Conservation (phyloP, 2,113 vertebrate genomes). For the Paradisaea rubra region DNA sequence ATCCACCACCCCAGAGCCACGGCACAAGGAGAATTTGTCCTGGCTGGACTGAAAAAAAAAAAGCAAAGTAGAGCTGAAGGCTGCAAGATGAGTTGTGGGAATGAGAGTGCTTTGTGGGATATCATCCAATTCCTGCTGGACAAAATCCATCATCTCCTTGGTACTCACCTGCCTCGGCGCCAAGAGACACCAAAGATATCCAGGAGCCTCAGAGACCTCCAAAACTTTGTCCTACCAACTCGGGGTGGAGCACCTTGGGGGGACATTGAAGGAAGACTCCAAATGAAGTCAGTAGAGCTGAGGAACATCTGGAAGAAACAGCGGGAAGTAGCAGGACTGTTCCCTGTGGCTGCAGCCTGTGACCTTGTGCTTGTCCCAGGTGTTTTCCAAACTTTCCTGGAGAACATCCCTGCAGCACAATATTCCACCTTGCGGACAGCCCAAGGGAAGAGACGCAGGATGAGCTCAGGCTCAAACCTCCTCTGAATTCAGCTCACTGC, state of each 20-base stretch:
- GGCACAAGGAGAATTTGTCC: constrained; percentile 35
- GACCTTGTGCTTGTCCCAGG: not conserved
- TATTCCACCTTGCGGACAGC: rapidly evolving
- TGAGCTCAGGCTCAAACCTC: not conserved
- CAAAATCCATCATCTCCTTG: constrained; percentile 10
- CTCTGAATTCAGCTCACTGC: not conserved
- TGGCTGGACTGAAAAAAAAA: not conserved
- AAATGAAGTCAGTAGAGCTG: not conserved
- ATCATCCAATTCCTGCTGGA: constrained; percentile 51
- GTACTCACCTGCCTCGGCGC: not conserved
- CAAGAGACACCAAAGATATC: not conserved
- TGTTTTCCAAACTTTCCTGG: rapidly evolving
- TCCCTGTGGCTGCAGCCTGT: rapidly evolving
- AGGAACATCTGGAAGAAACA: rapidly evolving
- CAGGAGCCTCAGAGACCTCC: not conserved
- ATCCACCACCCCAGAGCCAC: not conserved
- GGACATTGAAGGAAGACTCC: not conserved
- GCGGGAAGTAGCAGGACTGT: not conserved
- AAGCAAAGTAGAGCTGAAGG: not conserved
- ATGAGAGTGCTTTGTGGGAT: constrained; percentile 60
- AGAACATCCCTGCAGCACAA: not conserved
- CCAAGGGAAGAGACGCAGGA: rapidly evolving
- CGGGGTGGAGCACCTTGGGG: rapidly evolving
- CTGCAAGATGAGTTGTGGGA: constrained; percentile 44
- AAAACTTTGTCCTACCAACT: not conserved